phyloP scores from a whole-genome alignment of 2,888 invertebrate genomes.

The Drosophila bunnanda region DNA sequence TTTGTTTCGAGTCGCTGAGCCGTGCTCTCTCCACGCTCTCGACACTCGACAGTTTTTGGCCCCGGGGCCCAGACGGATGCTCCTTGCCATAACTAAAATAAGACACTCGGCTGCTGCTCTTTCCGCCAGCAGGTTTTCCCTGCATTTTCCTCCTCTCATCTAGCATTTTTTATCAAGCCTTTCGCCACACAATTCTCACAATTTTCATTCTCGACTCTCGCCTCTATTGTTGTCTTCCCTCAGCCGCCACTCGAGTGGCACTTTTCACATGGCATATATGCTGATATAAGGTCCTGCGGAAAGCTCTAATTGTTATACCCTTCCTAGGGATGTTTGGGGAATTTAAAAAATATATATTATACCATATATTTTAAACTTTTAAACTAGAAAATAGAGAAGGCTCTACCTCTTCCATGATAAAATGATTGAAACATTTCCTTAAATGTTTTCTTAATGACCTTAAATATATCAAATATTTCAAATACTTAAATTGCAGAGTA shows the following conservation, averaged over 20 bases:
- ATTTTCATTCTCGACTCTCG: slow-evolving; percentile 29
- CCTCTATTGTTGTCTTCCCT: slow-evolving; percentile 47
- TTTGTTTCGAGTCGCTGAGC: slow-evolving; percentile 78
- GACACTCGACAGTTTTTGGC: slow-evolving; percentile 45
- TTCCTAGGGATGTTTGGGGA: background rate
- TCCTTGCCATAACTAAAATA: slow-evolving; percentile 66
- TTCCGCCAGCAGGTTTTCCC: slow-evolving; percentile 6
- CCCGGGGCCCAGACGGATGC: slow-evolving; percentile 44
- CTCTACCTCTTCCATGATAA: rapidly evolving
- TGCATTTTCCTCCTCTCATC: slow-evolving; percentile 8
- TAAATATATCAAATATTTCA: background rate
- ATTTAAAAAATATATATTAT: no score
- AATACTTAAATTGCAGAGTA: background rate
- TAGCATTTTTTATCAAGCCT: slow-evolving; percentile 9
- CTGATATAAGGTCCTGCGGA: slow-evolving; percentile 11
- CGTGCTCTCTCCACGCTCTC: slow-evolving; percentile 53
- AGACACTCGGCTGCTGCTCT: slow-evolving; percentile 64
- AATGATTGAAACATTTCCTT: background rate
- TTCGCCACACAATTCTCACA: slow-evolving; percentile 8
- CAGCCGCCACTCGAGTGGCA: slow-evolving; percentile 63
- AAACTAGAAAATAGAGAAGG: no score
- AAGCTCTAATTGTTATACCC: slow-evolving; percentile 20
- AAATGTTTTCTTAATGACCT: background rate
- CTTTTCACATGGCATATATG: slow-evolving; percentile 53
- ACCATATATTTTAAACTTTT: background rate